Evolutionary conservation across 1,140 invertebrate species (phyloP).

Genomic region (Caenorhabditis brenneri): DNA sequence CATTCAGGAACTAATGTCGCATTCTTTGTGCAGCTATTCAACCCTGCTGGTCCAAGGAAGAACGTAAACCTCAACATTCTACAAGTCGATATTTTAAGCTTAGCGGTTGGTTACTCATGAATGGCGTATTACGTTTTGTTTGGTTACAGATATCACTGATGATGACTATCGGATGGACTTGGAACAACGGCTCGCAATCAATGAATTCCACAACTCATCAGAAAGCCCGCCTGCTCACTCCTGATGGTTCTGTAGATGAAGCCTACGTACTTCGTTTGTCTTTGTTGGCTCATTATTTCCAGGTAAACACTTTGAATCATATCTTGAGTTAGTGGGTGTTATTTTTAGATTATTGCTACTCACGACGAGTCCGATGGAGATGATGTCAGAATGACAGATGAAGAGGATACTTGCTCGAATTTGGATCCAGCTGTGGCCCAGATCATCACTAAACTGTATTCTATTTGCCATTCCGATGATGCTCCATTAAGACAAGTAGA

Average conservation of each 20-base stretch:
- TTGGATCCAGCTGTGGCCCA: neutral
- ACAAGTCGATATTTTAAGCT: constrained; percentile 66
- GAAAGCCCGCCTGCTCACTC: constrained; percentile 44
- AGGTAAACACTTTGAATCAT: neutral
- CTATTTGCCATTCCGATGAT: constrained; percentile 29
- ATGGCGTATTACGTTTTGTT: neutral
- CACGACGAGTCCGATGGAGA: constrained; percentile 40
- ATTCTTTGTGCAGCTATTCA: neutral
- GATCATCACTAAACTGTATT: constrained; percentile 10
- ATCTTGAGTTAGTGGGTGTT: neutral
- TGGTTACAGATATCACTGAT: constrained; percentile 57
- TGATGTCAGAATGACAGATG: constrained; percentile 23
- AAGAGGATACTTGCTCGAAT: neutral
- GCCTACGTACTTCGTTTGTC: constrained; percentile 50
- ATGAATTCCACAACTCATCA: constrained; percentile 21
- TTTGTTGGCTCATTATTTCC: constrained; percentile 50
- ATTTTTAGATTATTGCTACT: constrained; percentile 60
- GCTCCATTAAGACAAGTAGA: neutral
- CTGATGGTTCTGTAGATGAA: constrained; percentile 54
- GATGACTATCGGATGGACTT: constrained; percentile 58
- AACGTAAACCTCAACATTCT: constrained; percentile 61
- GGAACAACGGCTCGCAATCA: constrained; percentile 55
- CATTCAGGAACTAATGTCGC: constrained; percentile 8
- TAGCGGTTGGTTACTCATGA: constrained; percentile 55
- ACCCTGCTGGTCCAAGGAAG: constrained; percentile 28